Base-by-base conservation (phyloP, 1,140 invertebrate species). In the Papilio helenus region DNA sequence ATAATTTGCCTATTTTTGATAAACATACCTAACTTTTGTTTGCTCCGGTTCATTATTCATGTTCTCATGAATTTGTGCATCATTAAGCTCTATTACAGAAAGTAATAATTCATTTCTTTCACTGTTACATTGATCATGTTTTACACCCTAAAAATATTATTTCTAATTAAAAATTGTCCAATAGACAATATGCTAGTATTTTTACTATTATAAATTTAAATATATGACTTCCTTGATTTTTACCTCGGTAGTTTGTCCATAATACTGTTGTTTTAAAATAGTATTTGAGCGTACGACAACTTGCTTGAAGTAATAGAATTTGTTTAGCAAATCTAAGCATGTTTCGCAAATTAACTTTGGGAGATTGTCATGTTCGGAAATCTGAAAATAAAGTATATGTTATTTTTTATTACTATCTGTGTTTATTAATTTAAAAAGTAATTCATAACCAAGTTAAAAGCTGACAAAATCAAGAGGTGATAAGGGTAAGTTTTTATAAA, bases 261-360 rank as follows among this genome's bases (percentile, higher is more conserved):
- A 77, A 65, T 83, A 85, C 39, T 93, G 88, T 76, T 93, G 88
- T 80, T 92, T 90, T 12, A 95, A 83, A 84, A 94, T 88, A 3
- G 84, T 83, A 86, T 95, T 91, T 10, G 93, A 95, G 29, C 90
- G 86, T 9, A 93, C 83, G 76, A 92, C 94, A 7, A 92, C 85
- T 89, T 95, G 93, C 80, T 95, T 95, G 79, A 95, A 95, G 77
- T 90, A 89, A 83, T 94, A 95, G 16, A 94, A 80, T 68, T 92
- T 92, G 78, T 95, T 93, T 10, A 95, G 72, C n/a, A 93, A 83
- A 68, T 93, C 91, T 16, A 94, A 39, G 83, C 94, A 95, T 61
- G 87, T 82, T 68, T 93, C 88, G 76, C 94, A 95, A 26, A 95
- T 87, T 72, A 93, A 79, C 78, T 89, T 89, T 29, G 94, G 94